These are phyloP conservation scores for Polydrusus pterygomalis DNA, from an alignment of 2,888 invertebrate genomes.

Conservation along the genomic window DNA sequence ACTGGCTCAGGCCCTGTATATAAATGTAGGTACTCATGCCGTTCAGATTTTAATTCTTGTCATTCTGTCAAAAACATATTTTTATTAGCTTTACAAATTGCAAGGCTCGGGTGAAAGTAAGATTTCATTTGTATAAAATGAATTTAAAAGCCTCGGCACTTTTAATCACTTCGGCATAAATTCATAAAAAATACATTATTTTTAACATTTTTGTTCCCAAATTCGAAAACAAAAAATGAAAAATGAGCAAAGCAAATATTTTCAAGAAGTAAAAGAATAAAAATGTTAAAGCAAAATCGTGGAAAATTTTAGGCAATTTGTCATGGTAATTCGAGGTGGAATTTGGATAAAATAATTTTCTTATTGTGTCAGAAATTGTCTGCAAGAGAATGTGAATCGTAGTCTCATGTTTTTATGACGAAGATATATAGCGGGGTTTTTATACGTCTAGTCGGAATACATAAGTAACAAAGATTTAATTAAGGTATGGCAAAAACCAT, in stretches of 20 bases:
- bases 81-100: neutral
- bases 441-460: neutral
- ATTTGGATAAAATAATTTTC: conserved; percentile 23
- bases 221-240: neutral
- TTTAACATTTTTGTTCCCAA: neutral
- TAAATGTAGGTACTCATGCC: no score
- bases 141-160: neutral
- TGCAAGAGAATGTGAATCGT: conserved; percentile 6
- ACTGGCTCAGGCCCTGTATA: no score
- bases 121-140: neutral
- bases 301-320: conserved; percentile 24
- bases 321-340: conserved; percentile 23
- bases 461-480: neutral
- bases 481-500: neutral
- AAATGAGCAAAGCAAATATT: conserved; percentile 74
- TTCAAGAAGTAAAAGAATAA: conserved; percentile 20
- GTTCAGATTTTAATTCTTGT: no score
- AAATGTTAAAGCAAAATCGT: conserved; percentile 25
- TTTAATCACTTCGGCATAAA: neutral
- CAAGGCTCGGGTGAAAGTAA: neutral
- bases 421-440: neutral
- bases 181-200: neutral
- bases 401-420: conserved; percentile 9
- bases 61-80: no score
- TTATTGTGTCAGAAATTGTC: conserved; percentile 19